phyloP scores from a whole-genome alignment of 2,888 invertebrate species.

The Cactoblastis cactorum region DNA sequence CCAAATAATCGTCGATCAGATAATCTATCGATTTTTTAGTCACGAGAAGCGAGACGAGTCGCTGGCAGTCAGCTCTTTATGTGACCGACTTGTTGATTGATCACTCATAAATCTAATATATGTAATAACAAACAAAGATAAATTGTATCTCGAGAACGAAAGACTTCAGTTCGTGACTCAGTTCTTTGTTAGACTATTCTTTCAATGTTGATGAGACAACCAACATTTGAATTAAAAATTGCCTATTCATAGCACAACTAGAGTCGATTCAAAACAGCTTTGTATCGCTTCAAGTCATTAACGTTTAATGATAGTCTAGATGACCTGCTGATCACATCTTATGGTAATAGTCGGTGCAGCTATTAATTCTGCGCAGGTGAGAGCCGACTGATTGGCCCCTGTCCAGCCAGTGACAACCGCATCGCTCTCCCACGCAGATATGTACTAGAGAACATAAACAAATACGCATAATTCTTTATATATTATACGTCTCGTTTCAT shows the following conservation, averaged over 20 bases:
- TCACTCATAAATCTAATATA: slow-evolving; percentile 17
- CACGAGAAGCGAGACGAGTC: slow-evolving; percentile 28
- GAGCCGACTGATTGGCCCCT: slow-evolving; percentile 57
- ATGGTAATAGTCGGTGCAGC: slow-evolving; percentile 39
- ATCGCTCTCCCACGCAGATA: slow-evolving; percentile 50
- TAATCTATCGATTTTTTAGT: slow-evolving; percentile 37
- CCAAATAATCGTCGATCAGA: slow-evolving; percentile 36
- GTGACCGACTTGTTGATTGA: slow-evolving; percentile 21
- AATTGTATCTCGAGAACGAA: slow-evolving; percentile 16
- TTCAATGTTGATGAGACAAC: neutral
- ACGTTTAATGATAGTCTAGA: neutral
- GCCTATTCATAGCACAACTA: neutral
- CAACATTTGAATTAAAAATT: neutral
- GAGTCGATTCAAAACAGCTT: neutral
- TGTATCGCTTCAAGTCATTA: neutral
- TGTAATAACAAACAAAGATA: slow-evolving; percentile 4
- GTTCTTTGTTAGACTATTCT: neutral
- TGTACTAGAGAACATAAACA: slow-evolving; percentile 50
- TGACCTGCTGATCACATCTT: slow-evolving; percentile 12
- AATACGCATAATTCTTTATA: slow-evolving; percentile 38
- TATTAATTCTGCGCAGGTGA: slow-evolving; percentile 63
- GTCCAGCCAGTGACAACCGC: slow-evolving; percentile 51
- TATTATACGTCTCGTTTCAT: slow-evolving; percentile 17
- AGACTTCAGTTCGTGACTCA: neutral
- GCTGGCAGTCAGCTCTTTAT: slow-evolving; percentile 34